Evolutionary conservation across 2,888 invertebrate species (phyloP).

Genomic region (Latheticus oryzae): DNA sequence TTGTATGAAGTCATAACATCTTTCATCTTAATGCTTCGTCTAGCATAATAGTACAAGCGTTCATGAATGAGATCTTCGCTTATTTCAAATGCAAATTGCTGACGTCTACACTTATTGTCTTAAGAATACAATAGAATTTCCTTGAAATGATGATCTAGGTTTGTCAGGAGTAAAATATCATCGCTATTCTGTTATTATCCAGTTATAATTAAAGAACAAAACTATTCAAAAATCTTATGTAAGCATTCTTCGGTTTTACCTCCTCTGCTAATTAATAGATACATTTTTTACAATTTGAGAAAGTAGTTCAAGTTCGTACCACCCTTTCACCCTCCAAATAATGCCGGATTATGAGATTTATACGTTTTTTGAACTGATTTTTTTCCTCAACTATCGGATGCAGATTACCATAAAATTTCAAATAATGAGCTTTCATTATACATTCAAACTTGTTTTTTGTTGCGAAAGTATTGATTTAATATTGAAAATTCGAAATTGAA

Average conservation of each 20-base stretch:
- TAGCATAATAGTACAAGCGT: slow-evolving; percentile 9
- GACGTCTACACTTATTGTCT: slow-evolving; percentile 10
- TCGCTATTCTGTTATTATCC: too few relatives aligned
- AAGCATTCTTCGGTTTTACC: not conserved
- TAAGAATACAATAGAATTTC: slow-evolving; percentile 8
- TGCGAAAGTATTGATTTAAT: slow-evolving; percentile 14
- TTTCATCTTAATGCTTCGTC: slow-evolving; percentile 5
- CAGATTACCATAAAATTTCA: not conserved
- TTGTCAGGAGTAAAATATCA: too few relatives aligned
- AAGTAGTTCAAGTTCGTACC: slow-evolving; percentile 3
- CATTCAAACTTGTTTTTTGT: not conserved
- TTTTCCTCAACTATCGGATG: too few relatives aligned
- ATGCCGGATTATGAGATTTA: not conserved
- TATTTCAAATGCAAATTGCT: slow-evolving; percentile 5
- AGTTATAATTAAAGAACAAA: too few relatives aligned
- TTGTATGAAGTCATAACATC: not conserved
- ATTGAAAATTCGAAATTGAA: slow-evolving; percentile 6
- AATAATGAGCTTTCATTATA: not conserved
- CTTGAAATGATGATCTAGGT: too few relatives aligned
- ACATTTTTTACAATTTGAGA: not conserved
- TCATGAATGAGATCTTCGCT: slow-evolving; percentile 11
- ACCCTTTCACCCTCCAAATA: slow-evolving; percentile 16
- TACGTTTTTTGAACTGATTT: not conserved
- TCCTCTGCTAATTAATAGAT: slow-evolving; percentile 4
- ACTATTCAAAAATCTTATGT: too few relatives aligned